Base-by-base conservation (phyloP, 1,140 invertebrate genomes). In the Aphaenogaster rudis region DNA sequence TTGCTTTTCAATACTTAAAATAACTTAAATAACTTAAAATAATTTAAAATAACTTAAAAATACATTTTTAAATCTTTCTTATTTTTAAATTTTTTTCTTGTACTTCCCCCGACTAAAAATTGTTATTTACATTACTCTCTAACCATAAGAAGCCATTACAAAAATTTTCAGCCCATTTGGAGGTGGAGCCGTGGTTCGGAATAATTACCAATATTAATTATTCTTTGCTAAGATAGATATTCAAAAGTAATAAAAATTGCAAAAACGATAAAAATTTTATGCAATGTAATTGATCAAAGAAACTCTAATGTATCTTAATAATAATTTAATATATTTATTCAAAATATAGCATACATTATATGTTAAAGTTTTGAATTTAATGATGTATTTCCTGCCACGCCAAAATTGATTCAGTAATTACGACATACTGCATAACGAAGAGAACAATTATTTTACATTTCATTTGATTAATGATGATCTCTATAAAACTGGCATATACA, bases 371-470 rank as follows among this genome's bases (percentile, higher is more conserved):
- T 50, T 66, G 45, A 66, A 42, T 79, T 64, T 79, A 79, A 66
- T 79, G 50, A 79, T 79, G 42, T 78, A 66, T 79, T 66, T 42
- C 15, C 59, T 36, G 45, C 42, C 57, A 64, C 17, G 3, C 17
- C 17, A 11, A 79, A 79, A 79, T 66, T 66, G 45, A 66, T 66
- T 79, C 77, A 79, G 45, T 66, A 79, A 79, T 79, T 79, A 79
- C 33, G 45, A 11, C 17, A 36, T 79, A 48, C 6, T 79, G 61
- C 33, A 66, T 79, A 79, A 79, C 61, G 7, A 79, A 66, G 61
- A 66, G 39, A 64, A 54, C 28, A 50, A 78, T 50, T 64, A 78
- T 63, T 78, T 63, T 63, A 66, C 11, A 79, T 66, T 79, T 79
- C 36, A 63, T 33, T 59, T 33, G 42, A 78, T 50, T 50, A 78